These are phyloP conservation scores for Anguilla rostrata DNA, from an alignment of 2,113 vertebrate genomes.

Conservation along the genomic window DNA sequence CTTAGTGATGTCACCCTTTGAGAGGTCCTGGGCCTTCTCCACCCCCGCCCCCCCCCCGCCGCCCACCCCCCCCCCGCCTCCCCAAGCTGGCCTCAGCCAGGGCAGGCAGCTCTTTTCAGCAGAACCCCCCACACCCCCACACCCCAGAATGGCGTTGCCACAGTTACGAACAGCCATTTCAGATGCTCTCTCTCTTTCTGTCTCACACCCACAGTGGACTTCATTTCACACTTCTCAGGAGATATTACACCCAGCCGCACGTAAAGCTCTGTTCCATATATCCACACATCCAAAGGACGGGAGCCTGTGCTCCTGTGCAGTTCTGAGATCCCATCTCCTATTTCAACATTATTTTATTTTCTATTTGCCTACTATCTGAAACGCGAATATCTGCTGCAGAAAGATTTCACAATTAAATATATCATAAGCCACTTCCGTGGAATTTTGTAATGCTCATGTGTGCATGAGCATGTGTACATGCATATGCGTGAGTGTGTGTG, in stretches of 20 bases:
- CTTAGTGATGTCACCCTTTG: conserved; percentile 49
- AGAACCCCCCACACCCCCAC: not conserved
- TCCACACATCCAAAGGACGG: conserved; percentile 3
- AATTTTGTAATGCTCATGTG: not conserved
- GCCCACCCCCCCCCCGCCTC: conserved; percentile 5
- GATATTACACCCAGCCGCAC: conserved; percentile 26
- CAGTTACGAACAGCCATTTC: conserved; percentile 56
- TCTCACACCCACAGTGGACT: conserved; percentile 4
- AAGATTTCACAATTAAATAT: not conserved
- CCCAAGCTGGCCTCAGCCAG: conserved; percentile 47
- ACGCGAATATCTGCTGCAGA: not conserved
- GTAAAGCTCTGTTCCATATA: conserved; percentile 20
- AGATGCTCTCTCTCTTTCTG: conserved; percentile 13
- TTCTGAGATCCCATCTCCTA: no score
- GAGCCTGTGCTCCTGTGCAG: not conserved
- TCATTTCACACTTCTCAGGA: conserved; percentile 22
- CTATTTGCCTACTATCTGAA: no score
- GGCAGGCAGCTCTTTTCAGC: conserved; percentile 22
- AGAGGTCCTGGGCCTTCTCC: conserved; percentile 36
- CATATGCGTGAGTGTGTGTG: no score
- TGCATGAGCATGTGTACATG: not conserved
- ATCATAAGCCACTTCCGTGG: not conserved
- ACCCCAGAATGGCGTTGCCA: conserved; percentile 47
- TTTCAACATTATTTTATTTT: no score
- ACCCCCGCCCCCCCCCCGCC: not conserved